Evolutionary conservation across 2,797 vertebrate genomes (phyloP), one percentile per base, ranked within the genome.

Genomic region (Dipus sagitta): DNA sequence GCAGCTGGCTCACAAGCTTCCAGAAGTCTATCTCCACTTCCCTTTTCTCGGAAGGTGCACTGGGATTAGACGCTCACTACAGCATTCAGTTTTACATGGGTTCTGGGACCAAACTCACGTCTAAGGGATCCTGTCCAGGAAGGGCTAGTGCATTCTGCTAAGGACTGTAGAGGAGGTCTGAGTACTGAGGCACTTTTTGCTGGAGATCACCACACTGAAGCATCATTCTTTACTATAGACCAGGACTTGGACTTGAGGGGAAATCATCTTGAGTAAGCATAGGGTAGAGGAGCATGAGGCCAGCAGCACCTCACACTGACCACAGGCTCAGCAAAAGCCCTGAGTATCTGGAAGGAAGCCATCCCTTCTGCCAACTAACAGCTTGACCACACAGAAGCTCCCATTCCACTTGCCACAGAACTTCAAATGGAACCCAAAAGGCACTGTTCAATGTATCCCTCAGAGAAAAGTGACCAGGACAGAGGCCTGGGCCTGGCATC

Each of bases 301-400:
- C 6, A 6, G 30, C 75, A 32, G 85, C 58, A 28, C 62, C 72
- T 82, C 65, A 32, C 2, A 74, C 6, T 26, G n/a, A 92, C 26
- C n/a, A 81, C 64, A 77, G n/a, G 75, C n/a, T 72, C 42, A 76
- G 52, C 6, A 86, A n/a, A 15, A 47, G 28, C 38, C 72, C 32
- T 0, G 0, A 3, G 30, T 0, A 38, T 67, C 62, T 11, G 42
- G 32, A 38, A 13, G 64, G 28, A 1, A n/a, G 26, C 86, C 26
- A 80, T 17, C 1, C 30, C 23, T 10, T 77, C 34, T 15, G 28
- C 65, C n/a, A 52, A 65, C 80, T 30, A 20, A 6, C 5, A 17
- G 15, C 23, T 17, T 42, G 54, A 75, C 18, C 10, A 12, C 24
- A 72, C 2, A 67, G n/a, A 6, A 20, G 23, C 18, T 18, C 26